These are phyloP conservation scores for Aromia moschata DNA, from an alignment of 2,888 invertebrate genomes.

Conservation along the genomic window DNA sequence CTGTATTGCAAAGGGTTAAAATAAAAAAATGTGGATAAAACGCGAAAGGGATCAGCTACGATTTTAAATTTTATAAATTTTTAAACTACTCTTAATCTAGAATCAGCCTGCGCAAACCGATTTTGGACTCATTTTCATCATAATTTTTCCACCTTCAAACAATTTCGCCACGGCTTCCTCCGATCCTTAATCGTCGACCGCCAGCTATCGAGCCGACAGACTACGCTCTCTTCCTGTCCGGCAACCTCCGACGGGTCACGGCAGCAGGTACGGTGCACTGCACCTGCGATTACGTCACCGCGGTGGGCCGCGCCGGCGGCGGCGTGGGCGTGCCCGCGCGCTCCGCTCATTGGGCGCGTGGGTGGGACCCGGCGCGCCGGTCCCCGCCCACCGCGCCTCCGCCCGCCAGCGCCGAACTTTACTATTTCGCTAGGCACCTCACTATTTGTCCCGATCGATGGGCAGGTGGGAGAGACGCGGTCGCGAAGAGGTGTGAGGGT, in stretches of 20 bases:
- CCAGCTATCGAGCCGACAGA: too few relatives aligned
- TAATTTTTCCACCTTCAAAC: too few relatives aligned
- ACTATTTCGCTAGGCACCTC: conserved; percentile 23
- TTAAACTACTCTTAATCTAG: too few relatives aligned
- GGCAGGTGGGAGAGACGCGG: not conserved
- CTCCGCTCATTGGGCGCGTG: conserved; percentile 54
- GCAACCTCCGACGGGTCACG: conserved; percentile 26
- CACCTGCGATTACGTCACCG: conserved; percentile 56
- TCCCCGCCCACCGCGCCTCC: conserved; percentile 45
- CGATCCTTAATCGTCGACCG: not conserved
- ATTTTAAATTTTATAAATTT: too few relatives aligned
- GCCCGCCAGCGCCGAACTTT: conserved; percentile 31
- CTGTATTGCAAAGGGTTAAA: too few relatives aligned
- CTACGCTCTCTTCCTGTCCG: not conserved
- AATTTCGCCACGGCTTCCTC: not conserved
- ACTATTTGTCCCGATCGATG: conserved; percentile 28
- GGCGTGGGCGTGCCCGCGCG: conserved; percentile 50
- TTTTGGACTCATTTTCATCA: too few relatives aligned
- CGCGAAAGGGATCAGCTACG: too few relatives aligned
- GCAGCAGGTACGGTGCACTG: conserved; percentile 53
- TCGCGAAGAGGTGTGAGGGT: not conserved
- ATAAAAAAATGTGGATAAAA: too few relatives aligned
- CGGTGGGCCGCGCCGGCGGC: conserved; percentile 47
- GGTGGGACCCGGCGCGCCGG: conserved; percentile 51
- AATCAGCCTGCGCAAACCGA: too few relatives aligned